These are phyloP conservation scores for Drosophila novamexicana DNA, from an alignment of 1,140 invertebrate species.

Conservation along the genomic window DNA sequence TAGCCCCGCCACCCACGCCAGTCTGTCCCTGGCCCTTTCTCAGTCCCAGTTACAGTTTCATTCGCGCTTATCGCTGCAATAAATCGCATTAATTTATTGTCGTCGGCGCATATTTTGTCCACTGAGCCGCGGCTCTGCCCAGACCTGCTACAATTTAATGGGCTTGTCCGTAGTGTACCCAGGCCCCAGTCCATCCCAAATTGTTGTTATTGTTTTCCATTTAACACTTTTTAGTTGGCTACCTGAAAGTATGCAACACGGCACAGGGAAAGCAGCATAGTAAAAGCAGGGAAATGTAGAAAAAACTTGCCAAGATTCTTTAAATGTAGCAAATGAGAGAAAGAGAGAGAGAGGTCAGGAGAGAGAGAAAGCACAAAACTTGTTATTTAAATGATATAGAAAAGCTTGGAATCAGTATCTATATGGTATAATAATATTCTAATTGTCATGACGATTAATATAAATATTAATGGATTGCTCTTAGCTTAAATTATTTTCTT, in stretches of 20 bases:
- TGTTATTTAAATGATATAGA: not conserved
- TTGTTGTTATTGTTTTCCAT: slow-evolving; percentile 70
- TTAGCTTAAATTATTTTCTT: too few species aligned
- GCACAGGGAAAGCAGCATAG: not conserved
- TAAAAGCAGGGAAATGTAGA: not conserved
- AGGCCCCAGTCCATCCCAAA: not conserved
- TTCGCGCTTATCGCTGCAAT: slow-evolving; percentile 79
- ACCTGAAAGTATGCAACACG: slow-evolving; percentile 14
- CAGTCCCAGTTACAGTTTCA: slow-evolving; percentile 39
- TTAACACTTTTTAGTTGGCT: slow-evolving; percentile 60
- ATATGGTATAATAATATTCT: too few species aligned
- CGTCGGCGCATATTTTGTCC: slow-evolving; percentile 76
- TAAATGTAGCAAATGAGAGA: slow-evolving; percentile 3
- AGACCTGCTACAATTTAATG: slow-evolving; percentile 51
- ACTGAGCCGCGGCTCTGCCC: slow-evolving; percentile 31
- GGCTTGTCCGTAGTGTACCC: slow-evolving; percentile 55
- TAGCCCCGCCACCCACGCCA: not conserved
- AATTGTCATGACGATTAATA: too few species aligned
- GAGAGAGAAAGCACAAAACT: too few species aligned
- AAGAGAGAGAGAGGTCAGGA: too few species aligned
- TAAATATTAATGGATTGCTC: too few species aligned
- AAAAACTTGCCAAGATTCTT: slow-evolving; percentile 3
- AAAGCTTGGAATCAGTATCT: not conserved
- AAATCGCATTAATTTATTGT: slow-evolving; percentile 84
- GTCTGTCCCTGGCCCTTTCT: slow-evolving; percentile 20